These are phyloP conservation scores for Ellobius talpinus DNA, from an alignment of 2,113 vertebrate genomes.

Conservation along the genomic window DNA sequence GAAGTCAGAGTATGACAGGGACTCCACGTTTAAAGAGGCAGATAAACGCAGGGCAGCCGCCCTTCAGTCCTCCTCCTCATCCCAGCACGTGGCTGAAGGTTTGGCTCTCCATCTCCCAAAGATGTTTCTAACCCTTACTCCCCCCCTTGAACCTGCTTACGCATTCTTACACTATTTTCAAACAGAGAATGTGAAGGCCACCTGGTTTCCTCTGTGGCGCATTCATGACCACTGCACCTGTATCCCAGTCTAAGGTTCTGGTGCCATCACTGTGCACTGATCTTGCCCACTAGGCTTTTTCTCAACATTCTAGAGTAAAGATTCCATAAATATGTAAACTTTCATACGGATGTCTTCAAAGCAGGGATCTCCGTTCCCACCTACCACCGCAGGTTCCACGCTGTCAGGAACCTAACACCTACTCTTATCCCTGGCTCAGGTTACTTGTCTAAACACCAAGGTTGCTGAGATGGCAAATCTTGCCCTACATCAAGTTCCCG, in stretches of 20 bases:
- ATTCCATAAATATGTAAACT: not conserved
- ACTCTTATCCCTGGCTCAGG: not conserved
- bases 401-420: not conserved
- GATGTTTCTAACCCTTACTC: not conserved
- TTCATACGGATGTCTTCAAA: not conserved
- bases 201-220: not conserved
- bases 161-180: not conserved
- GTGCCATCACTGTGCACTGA: not conserved
- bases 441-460: not conserved
- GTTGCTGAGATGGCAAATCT: not conserved
- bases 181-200: not conserved
- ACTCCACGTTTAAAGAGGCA: not conserved
- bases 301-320: not conserved
- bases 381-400: rapidly evolving
- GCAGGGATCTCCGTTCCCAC: rapidly evolving
- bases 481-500: not conserved
- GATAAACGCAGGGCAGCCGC: too few relatives aligned
- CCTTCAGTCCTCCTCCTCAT: too few relatives aligned
- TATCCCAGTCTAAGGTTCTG: not conserved
- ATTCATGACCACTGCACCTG: not conserved
- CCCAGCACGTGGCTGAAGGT: not conserved
- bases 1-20: not conserved
- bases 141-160: not conserved
- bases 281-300: not conserved
- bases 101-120: not conserved